phyloP scores from a whole-genome alignment of 2,888 invertebrate species.

The Mantis religiosa region DNA sequence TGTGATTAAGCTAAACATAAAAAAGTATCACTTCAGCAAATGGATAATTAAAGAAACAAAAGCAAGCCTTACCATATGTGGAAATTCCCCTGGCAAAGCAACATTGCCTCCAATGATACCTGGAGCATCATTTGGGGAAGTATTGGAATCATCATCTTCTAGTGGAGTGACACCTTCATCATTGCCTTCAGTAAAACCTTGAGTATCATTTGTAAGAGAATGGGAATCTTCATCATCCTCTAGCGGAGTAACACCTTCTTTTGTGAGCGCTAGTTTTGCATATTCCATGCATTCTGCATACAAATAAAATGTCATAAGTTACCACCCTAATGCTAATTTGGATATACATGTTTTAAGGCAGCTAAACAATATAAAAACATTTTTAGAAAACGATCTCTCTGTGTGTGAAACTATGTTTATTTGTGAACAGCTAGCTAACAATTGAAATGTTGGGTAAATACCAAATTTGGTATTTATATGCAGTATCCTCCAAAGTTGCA shows the following conservation, averaged over 20 bases:
- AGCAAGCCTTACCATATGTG: conserved; percentile 39
- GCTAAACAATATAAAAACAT: no score
- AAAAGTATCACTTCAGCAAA: no score
- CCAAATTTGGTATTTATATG: no score
- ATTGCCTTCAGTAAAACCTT: neutral
- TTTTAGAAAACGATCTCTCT: no score
- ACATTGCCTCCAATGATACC: neutral
- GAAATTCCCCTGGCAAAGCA: conserved; percentile 41
- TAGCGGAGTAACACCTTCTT: neutral
- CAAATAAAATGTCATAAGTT: neutral
- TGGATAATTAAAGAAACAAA: no score
- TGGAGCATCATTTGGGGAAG: neutral
- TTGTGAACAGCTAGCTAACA: no score
- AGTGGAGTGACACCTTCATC: neutral
- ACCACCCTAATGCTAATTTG: no score
- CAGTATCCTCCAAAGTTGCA: no score
- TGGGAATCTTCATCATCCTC: neutral
- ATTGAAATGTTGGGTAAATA: no score
- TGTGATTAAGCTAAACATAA: no score
- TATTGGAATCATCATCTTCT: neutral
- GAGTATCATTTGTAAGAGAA: neutral
- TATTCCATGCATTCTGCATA: conserved; percentile 19
- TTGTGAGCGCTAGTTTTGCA: neutral
- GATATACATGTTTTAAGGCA: no score
- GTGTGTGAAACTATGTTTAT: no score